These are phyloP conservation scores for Ibycter americanus DNA, from an alignment of 2,797 vertebrate species.

Conservation along the genomic window DNA sequence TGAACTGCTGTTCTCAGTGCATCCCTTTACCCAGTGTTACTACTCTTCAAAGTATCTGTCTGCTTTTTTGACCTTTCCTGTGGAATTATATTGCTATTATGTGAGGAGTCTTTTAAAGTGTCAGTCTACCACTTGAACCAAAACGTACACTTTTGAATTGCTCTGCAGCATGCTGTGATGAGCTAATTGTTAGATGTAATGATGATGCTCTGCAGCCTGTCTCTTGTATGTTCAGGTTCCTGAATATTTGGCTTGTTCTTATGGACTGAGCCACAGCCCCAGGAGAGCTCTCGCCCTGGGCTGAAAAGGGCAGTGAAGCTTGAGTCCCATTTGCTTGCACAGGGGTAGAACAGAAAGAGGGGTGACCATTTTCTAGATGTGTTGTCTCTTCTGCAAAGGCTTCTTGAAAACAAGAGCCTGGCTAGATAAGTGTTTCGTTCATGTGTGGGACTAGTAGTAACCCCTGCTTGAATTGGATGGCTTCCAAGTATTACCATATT, in stretches of 20 bases:
- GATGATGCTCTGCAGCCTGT: not conserved
- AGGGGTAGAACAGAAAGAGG: not conserved
- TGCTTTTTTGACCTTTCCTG: not conserved
- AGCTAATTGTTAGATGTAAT: not conserved
- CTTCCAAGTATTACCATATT: not conserved
- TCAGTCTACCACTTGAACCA: not conserved
- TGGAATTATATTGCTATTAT: not conserved
- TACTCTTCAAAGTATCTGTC: not conserved
- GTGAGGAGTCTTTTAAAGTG: not conserved
- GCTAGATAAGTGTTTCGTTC: not conserved
- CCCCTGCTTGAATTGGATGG: not conserved
- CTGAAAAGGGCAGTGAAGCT: not conserved
- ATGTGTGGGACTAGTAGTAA: not conserved
- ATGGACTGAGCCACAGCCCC: not conserved
- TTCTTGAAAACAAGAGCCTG: not conserved
- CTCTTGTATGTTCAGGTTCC: not conserved
- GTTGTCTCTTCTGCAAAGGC: not conserved
- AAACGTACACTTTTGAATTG: not conserved
- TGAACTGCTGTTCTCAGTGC: not conserved
- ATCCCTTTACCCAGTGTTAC: not conserved
- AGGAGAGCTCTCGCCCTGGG: not conserved
- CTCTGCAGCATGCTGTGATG: not conserved
- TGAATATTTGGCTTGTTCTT: not conserved
- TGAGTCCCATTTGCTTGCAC: not conserved
- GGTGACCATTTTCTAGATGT: not conserved